These are phyloP conservation scores for Cryptotis parvus DNA, from an alignment of 2,113 vertebrate species.

Conservation along the genomic window DNA sequence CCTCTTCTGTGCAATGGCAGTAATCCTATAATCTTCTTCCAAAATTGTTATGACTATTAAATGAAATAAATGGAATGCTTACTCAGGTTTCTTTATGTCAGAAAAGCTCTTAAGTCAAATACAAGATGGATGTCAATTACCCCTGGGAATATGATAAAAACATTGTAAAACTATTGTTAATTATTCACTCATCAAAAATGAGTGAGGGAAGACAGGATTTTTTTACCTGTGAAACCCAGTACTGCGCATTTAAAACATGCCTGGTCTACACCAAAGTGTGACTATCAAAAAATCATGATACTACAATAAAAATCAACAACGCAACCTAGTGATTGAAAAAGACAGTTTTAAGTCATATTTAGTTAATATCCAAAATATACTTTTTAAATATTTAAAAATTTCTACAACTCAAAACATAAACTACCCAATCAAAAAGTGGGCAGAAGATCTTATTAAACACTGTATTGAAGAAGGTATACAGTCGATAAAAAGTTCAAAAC, in stretches of 20 bases:
- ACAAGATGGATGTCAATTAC: neutral
- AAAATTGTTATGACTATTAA: neutral
- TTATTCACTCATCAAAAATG: neutral
- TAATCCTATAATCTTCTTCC: neutral
- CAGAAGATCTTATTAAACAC: neutral
- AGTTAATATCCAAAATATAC: too few relatives aligned
- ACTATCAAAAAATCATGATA: neutral
- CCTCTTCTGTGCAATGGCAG: neutral
- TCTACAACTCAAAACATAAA: neutral
- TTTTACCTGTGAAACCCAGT: neutral
- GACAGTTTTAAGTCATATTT: too few relatives aligned
- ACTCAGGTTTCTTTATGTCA: neutral
- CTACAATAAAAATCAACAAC: neutral
- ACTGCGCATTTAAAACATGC: neutral
- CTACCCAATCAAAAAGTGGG: neutral
- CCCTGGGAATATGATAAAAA: neutral
- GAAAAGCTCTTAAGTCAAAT: neutral
- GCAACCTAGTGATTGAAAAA: neutral
- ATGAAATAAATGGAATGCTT: neutral
- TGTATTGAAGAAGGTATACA: neutral
- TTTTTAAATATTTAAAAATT: neutral
- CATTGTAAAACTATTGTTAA: neutral
- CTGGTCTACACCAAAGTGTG: neutral
- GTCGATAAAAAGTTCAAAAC: neutral
- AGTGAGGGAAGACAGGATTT: neutral